Evolutionary conservation across 2,888 invertebrate species (phyloP), one percentile per base, ranked within the genome.

Genomic region (Dicyrtoma fusca): DNA sequence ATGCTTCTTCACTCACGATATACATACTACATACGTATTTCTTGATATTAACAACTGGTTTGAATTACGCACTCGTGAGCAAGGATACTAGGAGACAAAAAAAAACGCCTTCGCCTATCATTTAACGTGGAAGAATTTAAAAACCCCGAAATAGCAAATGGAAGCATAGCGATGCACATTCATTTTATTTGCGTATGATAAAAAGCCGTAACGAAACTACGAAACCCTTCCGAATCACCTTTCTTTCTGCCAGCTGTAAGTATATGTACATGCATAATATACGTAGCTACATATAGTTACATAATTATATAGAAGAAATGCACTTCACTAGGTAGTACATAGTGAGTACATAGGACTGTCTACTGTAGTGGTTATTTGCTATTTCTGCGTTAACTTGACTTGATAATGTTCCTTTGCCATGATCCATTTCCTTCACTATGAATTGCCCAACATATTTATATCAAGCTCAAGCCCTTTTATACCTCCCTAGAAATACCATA

Each of bases 381-480:
- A 8, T 34, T 34, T 34, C 34, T 34, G 8, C 34, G 34, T 34
- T 34, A 34, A 34, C 34, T 34, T 34, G 8, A 34, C 34, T 34
- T 34, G 4, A 34, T 34, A 34, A 44, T 63, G 63, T 59, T 57
- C 44, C 47, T 49, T 73, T 63, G 69, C 66, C 68, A 73, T 69
- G 72, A 68, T 63, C 69, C 64, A 73, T 73, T 73, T 73, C 72
- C 63, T 64, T 19, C 64, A 45, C 55, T 55, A 57, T 42, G 64
- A 59, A 57, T 69, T 62, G 65, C 49, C 25, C 57, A 65, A 57
- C 45, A 51, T 57, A 57, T 26, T 25, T 57, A 61, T 44, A 44
- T n/a, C 17, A 61, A n/a, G n/a, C n/a, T n/a, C n/a, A n/a, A n/a
- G 26, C 11, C 10, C 42, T 26, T 19, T 42, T 19, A 44, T 19